Base-by-base conservation (phyloP, 2,113 vertebrate genomes). In the Ariopsis seemanni region DNA sequence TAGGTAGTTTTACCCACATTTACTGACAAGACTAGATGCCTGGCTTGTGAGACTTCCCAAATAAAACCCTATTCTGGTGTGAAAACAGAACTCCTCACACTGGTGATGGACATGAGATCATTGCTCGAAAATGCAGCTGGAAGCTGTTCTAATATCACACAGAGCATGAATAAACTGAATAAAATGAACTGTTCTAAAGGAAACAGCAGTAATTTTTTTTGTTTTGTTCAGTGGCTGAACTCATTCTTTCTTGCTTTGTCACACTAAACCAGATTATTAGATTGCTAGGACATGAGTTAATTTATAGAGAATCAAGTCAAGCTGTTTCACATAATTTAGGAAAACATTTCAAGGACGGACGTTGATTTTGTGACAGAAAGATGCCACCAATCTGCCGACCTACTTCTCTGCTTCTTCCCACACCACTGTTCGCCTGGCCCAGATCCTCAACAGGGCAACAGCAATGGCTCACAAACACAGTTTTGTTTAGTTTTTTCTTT, bases 371-470 rank as follows among this genome's bases (percentile, higher is more conserved):
- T 27, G 48, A 75, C 34, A 63, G 77, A 53, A 57, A n/a, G 11
- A 78, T 71, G 52, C 58, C 60, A 20, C 67, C 60, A 85, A 82
- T 82, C 85, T 58, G 78, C 58, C 87, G 86, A 86, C 90, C 87
- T 85, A 88, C 55, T 89, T 91, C 57, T 17, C 18, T 22, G 80
- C 53, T 84, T 20, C 62, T 82, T 69, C 82, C 60, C 78, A 84
- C 58, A 34, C 67, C 62, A 34, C 52, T 72, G 25, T 67, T 75
- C 34, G 22, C 80, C 71, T 87, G 83, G 53, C 90, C 89, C 81
- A 89, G 82, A 87, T 91, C 78, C 55, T 85, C 60, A 81, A 17
- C 55, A 79, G 75, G 63, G 50, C 80, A n/a, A 11, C 75, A 63
- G 22, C 80, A 48, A 17, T 34, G 75, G 69, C 81, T 53, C 50